Conservation (phyloP, 2,888 invertebrate species). For the Tenodera sinensis region DNA sequence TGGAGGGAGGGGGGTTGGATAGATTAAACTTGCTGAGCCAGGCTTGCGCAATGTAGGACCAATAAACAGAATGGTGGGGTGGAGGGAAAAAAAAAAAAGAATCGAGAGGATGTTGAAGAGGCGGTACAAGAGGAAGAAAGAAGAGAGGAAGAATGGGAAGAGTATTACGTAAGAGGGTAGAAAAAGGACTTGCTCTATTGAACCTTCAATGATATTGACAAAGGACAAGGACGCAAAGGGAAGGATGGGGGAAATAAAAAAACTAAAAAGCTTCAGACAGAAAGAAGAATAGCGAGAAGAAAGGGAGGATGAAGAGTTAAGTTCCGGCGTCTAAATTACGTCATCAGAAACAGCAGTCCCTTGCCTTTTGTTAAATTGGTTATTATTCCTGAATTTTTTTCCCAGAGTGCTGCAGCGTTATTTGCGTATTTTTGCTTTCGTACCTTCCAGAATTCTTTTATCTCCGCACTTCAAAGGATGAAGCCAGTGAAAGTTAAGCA, state of each 20-base stretch:
- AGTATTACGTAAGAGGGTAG: slow-evolving; percentile 4
- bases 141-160: not conserved
- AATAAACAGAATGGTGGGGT: not conserved
- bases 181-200: slow-evolving; percentile 10
- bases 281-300: not conserved
- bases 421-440: not conserved
- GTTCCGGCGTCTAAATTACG: not conserved
- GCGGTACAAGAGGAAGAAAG: not conserved
- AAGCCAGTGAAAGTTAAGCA: not conserved
- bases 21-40: not conserved
- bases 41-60: not conserved
- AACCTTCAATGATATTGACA: not conserved
- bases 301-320: not conserved
- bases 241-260: not conserved
- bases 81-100: not conserved
- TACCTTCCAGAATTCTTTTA: not conserved
- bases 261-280: not conserved
- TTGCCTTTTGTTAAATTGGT: not conserved
- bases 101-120: not conserved
- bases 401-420: not conserved
- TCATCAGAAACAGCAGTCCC: not conserved
- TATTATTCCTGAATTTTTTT: not conserved
- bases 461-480: not conserved
- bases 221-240: not conserved
- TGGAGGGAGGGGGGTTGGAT: not conserved